These are phyloP conservation scores for Hemithea aestivaria DNA, from an alignment of 2,888 invertebrate genomes.

Conservation along the genomic window DNA sequence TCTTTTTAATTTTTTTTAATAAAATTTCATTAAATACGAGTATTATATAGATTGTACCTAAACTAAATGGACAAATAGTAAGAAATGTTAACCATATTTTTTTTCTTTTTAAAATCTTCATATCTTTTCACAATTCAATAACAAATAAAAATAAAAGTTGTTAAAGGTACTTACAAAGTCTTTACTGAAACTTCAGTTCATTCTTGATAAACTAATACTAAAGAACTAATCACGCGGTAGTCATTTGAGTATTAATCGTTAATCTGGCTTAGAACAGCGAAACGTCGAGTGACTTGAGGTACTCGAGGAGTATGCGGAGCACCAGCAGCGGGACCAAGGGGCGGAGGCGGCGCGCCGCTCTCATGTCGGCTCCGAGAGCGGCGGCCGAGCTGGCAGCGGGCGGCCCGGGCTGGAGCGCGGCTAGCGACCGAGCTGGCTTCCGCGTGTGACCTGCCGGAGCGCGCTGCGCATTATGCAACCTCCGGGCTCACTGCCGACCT, in stretches of 20 bases:
- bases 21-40: too few relatives aligned
- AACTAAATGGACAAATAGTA: too few relatives aligned
- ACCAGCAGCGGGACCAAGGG: conserved; percentile 60
- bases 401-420: conserved; percentile 11
- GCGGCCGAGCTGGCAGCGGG: conserved; percentile 20
- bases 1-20: too few relatives aligned
- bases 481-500: conserved; percentile 58
- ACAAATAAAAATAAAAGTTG: conserved; percentile 13
- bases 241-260: conserved; percentile 38
- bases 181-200: conserved; percentile 35
- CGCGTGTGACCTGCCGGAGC: conserved; percentile 38
- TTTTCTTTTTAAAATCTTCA: too few relatives aligned
- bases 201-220: conserved; percentile 41
- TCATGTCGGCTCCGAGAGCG: conserved; percentile 34
- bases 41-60: too few relatives aligned
- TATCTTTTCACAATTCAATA: too few relatives aligned
- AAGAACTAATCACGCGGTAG: conserved; percentile 23
- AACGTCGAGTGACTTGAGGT: conserved; percentile 62
- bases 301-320: conserved; percentile 63
- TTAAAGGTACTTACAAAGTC: conserved; percentile 58
- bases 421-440: conserved; percentile 21
- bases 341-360: conserved; percentile 46
- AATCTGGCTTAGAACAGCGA: conserved; percentile 24
- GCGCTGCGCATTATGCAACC: conserved; percentile 67
- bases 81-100: too few relatives aligned